Percentiles rank a stretch among this genome's conserved stretches.
Evolutionary conservation across 2,797 vertebrate genomes (phyloP).

Genomic region (Melanotaenia pygmaea): DNA sequence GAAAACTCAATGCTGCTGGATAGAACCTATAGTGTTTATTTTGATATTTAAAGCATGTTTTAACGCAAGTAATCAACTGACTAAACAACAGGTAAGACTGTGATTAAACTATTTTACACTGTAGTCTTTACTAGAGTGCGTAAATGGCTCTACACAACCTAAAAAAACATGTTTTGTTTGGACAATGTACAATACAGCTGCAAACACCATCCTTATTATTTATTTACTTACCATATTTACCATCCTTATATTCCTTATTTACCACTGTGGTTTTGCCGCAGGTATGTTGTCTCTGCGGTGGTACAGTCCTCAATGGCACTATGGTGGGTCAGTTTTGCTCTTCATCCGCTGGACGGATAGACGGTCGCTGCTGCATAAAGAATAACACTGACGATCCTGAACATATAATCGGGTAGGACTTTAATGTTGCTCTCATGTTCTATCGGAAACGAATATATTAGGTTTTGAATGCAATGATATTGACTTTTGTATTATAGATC

Average conservation of each 20-base stretch:
- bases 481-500: neutral
- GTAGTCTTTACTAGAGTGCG: neutral
- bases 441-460: neutral
- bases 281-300: conserved; percentile 84
- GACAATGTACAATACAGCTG: neutral
- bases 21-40: conserved; percentile 45
- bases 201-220: neutral
- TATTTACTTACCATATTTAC: no score
- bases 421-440: neutral
- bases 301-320: conserved; percentile 67
- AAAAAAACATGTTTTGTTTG: conserved; percentile 19
- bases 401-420: conserved; percentile 79
- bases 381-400: conserved; percentile 61
- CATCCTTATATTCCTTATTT: no score
- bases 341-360: conserved; percentile 61
- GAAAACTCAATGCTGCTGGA: conserved; percentile 64
- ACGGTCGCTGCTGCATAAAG: conserved; percentile 84
- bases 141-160: neutral
- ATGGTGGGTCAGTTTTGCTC: conserved; percentile 80
- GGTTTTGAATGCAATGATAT: neutral
- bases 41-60: conserved; percentile 61
- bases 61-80: conserved; percentile 45
- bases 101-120: neutral
- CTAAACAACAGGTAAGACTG: conserved; percentile 68
- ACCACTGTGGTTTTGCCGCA: conserved; percentile 29